Base-by-base conservation (phyloP, 1,140 invertebrate species). In the Drosophila littoralis region DNA sequence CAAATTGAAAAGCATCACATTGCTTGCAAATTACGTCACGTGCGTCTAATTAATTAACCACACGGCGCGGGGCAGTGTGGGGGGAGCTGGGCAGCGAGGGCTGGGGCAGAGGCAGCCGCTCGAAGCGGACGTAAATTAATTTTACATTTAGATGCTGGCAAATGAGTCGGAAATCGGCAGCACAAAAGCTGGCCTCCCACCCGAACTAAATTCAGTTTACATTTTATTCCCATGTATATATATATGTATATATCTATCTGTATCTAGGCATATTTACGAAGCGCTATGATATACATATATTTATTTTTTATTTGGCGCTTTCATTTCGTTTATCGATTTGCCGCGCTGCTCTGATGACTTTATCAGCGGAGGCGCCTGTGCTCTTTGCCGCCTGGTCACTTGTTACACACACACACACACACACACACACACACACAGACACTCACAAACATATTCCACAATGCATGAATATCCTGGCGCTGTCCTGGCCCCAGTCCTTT, bases 251-350 rank as follows among this genome's bases (percentile, higher is more conserved):
- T 69, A 66, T 82, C 54, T 78, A 48, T 79, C 51, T 42, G 40
- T 63, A 28, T 28, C 22, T 28, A 28, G 22, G 5, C 22, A 3
- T 28, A 28, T 28, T 28, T 28, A 28, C 22, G 22, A 5, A 5
- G 22, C 22, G 22, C 22, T 28, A 28, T 28, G 4, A 28, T 28
- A 28, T 28, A 28, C 22, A 28, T 0, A 64, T 65, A 60, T 73
- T 17, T 73, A 32, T 32, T 33, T 67, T 58, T 60, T 67, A 51
- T 63, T 51, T 46, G 59, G n/a, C 32, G 55, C 42, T 64, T 75
- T 79, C 54, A 60, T 68, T 79, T 77, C 52, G 42, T 60, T 77
- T 71, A 88, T 88, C 83, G 83, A 88, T 88, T 88, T 54, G 55
- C 32, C 40, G 35, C 54, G 55, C 35, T 48, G 45, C 57, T 45